Base-by-base conservation (phyloP, 2,797 vertebrate genomes). In the Gastrophryne carolinensis region DNA sequence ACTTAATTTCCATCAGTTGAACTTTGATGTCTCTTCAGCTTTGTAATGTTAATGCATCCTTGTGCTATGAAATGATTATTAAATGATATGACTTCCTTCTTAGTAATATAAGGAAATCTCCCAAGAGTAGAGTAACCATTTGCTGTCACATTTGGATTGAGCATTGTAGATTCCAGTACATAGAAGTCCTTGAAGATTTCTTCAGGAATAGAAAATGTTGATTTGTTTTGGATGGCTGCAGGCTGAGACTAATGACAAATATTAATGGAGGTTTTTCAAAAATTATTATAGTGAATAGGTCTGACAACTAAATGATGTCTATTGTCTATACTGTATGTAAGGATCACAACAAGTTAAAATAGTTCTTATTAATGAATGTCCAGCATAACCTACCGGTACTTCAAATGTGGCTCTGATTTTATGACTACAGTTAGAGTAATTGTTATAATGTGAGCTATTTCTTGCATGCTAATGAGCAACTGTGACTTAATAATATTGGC, bases 61-160 rank as follows among this genome's bases (percentile, higher is more conserved):
- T 66, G 63, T 23, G 21, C 29, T 47, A 58, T 67, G 30, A 66
- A 57, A 58, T 74, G 63, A 65, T 66, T 58, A 35, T 49, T 26
- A 74, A 54, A 67, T 47, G 32, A 47, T 32, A 68, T 56, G 65
- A 23, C 24, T 15, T 11, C 24, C 10, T 44, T 49, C 21, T 56
- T 39, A 32, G 4, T 65, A 39, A 67, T 13, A 60, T 21, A 26
- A n/a, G 37, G 11, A 67, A 50, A 53, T 56, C 34, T 4, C 17
- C 13, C 21, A 30, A 7, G 26, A 11, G 39, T 56, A 10, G 27
- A 66, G 47, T 19, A 35, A 29, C 34, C 23, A 26, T 24, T 19
- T 10, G 30, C 27, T 66, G 52, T 68, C 24, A 53, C 23, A 26
- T 27, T 26, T 26, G 2, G 30, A 34, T 35, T 67, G 64, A 23